Evolutionary conservation across 2,888 invertebrate genomes (phyloP).

Genomic region (Agapostemon virescens): DNA sequence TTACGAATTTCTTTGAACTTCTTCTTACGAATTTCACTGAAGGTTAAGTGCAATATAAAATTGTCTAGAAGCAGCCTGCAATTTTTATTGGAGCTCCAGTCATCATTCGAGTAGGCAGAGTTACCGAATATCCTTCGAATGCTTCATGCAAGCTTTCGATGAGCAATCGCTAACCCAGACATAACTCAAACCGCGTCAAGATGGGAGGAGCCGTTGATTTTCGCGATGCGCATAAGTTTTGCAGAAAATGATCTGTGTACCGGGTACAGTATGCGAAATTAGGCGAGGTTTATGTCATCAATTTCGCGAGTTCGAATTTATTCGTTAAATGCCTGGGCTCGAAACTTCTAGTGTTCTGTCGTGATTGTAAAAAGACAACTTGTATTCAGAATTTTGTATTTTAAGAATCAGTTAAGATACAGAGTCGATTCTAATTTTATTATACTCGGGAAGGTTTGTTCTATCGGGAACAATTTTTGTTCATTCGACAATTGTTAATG

Average conservation of each 20-base stretch:
- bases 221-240: not conserved
- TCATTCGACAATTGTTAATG: no score
- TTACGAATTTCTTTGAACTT: no score
- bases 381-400: not conserved
- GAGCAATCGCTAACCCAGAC: no score
- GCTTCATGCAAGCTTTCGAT: no score
- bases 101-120: no score
- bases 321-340: not conserved
- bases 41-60: no score
- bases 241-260: not conserved
- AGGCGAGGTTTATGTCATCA: not conserved
- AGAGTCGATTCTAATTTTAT: not conserved
- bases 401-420: not conserved
- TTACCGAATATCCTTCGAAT: no score
- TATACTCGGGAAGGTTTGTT: not conserved
- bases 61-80: no score
- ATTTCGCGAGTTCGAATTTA: not conserved
- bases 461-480: not conserved
- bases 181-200: no score
- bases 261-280: not conserved
- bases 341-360: not conserved
- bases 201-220: not conserved
- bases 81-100: no score
- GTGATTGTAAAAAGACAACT: not conserved
- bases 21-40: no score